These are phyloP conservation scores for Acrobasis suavella DNA, from an alignment of 2,888 invertebrate genomes.

Conservation along the genomic window DNA sequence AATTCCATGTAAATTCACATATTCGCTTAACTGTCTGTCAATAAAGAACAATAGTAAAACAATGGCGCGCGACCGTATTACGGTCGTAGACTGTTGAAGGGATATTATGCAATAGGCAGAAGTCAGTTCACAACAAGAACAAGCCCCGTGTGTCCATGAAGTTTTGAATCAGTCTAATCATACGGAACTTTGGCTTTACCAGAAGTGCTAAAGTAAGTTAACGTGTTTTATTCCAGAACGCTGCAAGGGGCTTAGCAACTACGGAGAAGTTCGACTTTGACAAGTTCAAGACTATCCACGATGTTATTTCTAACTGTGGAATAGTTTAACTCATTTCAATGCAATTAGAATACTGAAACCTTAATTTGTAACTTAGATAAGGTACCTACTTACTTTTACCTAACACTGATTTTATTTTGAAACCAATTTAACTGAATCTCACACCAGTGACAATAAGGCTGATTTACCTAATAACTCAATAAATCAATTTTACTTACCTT, in stretches of 20 bases:
- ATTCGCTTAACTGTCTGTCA: too few species aligned
- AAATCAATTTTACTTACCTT: not conserved
- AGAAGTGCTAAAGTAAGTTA: not conserved
- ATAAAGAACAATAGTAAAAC: too few species aligned
- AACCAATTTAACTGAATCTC: not conserved
- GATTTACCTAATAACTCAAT: not conserved
- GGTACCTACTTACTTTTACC: not conserved
- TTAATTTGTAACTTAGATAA: too few species aligned
- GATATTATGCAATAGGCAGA: too few species aligned
- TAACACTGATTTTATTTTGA: not conserved
- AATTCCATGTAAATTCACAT: too few species aligned
- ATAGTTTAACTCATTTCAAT: slow-evolving; percentile 42
- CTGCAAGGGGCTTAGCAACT: slow-evolving; percentile 68
- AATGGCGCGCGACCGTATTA: too few species aligned
- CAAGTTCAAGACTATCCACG: slow-evolving; percentile 70
- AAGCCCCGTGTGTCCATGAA: too few species aligned
- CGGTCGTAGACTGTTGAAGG: too few species aligned
- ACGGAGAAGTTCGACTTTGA: slow-evolving; percentile 71
- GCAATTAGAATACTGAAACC: not conserved
- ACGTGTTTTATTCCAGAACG: slow-evolving; percentile 57
- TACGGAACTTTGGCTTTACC: too few species aligned
- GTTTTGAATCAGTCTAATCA: too few species aligned
- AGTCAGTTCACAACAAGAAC: too few species aligned
- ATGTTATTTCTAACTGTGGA: slow-evolving; percentile 63
- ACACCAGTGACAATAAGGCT: not conserved